Evolutionary conservation across 2,888 invertebrate genomes (phyloP).

Genomic region (Tenthredo livida): DNA sequence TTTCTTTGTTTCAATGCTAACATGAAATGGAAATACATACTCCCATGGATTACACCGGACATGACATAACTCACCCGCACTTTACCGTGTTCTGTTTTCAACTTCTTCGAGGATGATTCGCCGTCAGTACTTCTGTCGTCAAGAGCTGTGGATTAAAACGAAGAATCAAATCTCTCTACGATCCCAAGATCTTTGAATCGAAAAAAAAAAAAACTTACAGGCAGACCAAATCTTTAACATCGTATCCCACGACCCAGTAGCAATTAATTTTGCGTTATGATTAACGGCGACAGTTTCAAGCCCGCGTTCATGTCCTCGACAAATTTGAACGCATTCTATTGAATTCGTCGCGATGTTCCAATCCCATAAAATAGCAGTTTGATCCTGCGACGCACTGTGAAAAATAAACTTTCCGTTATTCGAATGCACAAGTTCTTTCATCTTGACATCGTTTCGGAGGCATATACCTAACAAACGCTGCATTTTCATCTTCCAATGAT

Average conservation of each 20-base stretch:
- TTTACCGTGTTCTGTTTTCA: slow-evolving; percentile 81
- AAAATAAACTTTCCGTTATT: neutral
- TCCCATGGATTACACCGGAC: neutral
- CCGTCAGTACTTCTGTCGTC: slow-evolving; percentile 80
- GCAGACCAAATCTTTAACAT: slow-evolving; percentile 95
- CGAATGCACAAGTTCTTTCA: neutral
- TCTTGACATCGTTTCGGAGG: neutral
- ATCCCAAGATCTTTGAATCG: too few relatives aligned
- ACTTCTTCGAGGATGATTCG: slow-evolving; percentile 82
- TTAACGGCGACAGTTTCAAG: slow-evolving; percentile 93
- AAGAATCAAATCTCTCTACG: neutral
- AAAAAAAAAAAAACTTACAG: slow-evolving; percentile 77
- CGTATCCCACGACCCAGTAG: slow-evolving; percentile 96
- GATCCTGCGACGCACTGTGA: slow-evolving; percentile 92
- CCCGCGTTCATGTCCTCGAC: slow-evolving; percentile 95
- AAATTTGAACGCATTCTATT: slow-evolving; percentile 89
- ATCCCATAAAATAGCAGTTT: slow-evolving; percentile 94
- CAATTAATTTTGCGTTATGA: slow-evolving; percentile 83
- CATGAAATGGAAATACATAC: neutral
- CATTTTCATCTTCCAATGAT: slow-evolving; percentile 83
- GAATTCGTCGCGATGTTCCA: slow-evolving; percentile 89
- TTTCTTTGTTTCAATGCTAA: neutral
- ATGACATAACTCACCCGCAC: slow-evolving; percentile 81
- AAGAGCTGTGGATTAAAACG: slow-evolving; percentile 71
- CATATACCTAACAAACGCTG: slow-evolving; percentile 85